Evolutionary conservation across 2,888 invertebrate species (phyloP), one percentile per base, ranked within the genome.

Genomic region (Carabus problematicus): DNA sequence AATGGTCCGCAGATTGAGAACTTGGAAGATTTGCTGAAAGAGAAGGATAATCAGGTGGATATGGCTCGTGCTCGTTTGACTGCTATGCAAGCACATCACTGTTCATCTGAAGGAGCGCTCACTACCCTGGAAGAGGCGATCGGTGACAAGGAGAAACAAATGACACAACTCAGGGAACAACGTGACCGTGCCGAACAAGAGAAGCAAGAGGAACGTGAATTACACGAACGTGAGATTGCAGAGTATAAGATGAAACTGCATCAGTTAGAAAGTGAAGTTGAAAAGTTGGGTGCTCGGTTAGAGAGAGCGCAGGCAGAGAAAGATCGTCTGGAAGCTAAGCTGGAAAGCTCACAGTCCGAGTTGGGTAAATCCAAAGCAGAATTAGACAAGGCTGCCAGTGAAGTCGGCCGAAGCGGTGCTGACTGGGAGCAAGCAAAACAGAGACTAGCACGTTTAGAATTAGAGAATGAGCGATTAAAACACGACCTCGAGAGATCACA

Each of bases 1-100:
- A 55, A 52, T 61, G 52, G 61, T 72, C 73, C 73, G 71, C 79
- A 98, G 96, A 94, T 98, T 79, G 98, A 99, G 84, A 97, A 97
- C 81, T 85, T 98, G 73, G 99, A 99, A 85, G 98, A 98, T 79
- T 86, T 97, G 64, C 86, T 99, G 62, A 95, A 96, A 83, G 99
- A 99, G 81, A 98, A 98, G 84, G 98, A 99, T 80, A 95, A 95
- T 82, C 97, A 98, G 85, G 93, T 99, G 66, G 95, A 97, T 77
- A 94, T 95, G 92, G 94, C 96, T 1, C 85, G 96, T 74, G 95
- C 95, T 41, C 87, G 96, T 75, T 82, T 94, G 60, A 93, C 94
- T 58, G 94, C 96, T 70, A 94, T 97, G 90, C 96, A 96, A 85
- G 95, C 95, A 12, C 96, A 97, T 79, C 95, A 95, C 79, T 95